Evolutionary conservation across 2,888 invertebrate genomes (phyloP).

Genomic region (Nezara viridula): DNA sequence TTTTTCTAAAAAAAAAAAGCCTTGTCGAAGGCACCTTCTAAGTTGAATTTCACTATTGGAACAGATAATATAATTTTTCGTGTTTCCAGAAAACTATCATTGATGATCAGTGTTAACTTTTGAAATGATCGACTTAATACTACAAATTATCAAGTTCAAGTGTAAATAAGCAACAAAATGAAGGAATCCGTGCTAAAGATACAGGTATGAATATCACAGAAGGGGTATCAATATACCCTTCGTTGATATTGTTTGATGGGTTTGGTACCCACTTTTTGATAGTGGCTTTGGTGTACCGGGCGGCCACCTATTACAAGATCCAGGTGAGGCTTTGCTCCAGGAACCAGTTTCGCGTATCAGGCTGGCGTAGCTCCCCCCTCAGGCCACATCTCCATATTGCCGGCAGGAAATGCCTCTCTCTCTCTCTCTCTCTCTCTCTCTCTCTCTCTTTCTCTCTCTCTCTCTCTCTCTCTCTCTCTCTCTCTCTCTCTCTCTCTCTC

Average conservation of each 20-base stretch:
- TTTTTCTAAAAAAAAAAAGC: too few relatives aligned
- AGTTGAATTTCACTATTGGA: too few relatives aligned
- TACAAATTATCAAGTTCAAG: too few relatives aligned
- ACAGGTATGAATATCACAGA: too few relatives aligned
- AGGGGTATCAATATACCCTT: background rate
- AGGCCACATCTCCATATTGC: slow-evolving; percentile 36
- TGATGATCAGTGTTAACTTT: too few relatives aligned
- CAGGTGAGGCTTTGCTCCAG: slow-evolving; percentile 12
- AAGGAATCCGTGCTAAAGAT: too few relatives aligned
- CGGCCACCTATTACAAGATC: slow-evolving; percentile 24
- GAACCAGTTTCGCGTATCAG: slow-evolving; percentile 49
- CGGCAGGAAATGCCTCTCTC: slow-evolving; percentile 34
- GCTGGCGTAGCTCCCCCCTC: slow-evolving; percentile 20
- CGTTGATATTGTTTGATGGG: background rate
- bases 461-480: slow-evolving; percentile 32
- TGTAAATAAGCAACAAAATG: too few relatives aligned
- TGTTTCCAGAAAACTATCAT: too few relatives aligned
- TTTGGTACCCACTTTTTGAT: background rate
- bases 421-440: slow-evolving; percentile 22
- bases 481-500: slow-evolving; percentile 22
- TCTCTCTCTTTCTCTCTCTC: slow-evolving; percentile 25
- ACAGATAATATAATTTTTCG: too few relatives aligned
- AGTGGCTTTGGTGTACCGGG: background rate
- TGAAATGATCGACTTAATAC: too few relatives aligned
- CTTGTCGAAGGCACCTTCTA: too few relatives aligned